phyloP scores from a whole-genome alignment of 2,888 invertebrate species.

The Amblyjoppa proteus region DNA sequence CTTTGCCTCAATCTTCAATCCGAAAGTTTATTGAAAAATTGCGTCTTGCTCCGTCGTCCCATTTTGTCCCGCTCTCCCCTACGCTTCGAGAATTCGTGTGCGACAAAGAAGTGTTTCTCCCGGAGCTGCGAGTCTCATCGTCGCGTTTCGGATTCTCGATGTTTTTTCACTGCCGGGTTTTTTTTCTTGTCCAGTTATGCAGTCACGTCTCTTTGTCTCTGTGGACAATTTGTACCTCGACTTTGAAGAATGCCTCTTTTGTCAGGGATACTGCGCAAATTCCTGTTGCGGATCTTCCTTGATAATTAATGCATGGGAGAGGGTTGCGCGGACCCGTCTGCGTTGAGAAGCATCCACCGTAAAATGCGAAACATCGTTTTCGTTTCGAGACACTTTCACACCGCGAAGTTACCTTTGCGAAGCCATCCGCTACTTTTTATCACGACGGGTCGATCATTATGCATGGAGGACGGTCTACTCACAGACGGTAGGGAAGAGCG shows the following conservation, averaged over 20 bases:
- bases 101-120: neutral
- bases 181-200: neutral
- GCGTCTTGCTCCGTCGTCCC: no score
- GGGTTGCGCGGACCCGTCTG: neutral
- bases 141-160: neutral
- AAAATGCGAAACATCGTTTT: constrained; percentile 9
- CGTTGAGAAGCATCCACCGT: neutral
- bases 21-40: no score
- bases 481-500: neutral
- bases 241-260: constrained; percentile 12
- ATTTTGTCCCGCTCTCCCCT: no score
- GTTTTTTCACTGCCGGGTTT: neutral
- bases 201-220: neutral
- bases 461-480: neutral
- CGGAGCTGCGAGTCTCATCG: neutral
- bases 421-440: neutral
- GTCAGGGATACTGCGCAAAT: neutral
- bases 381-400: neutral
- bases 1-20: no score
- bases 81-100: neutral
- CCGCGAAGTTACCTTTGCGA: neutral
- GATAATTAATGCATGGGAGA: neutral
- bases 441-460: constrained; percentile 5
- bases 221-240: neutral
- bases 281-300: neutral